Conservation (phyloP, 2,888 invertebrate species). For the Brenthis ino region DNA sequence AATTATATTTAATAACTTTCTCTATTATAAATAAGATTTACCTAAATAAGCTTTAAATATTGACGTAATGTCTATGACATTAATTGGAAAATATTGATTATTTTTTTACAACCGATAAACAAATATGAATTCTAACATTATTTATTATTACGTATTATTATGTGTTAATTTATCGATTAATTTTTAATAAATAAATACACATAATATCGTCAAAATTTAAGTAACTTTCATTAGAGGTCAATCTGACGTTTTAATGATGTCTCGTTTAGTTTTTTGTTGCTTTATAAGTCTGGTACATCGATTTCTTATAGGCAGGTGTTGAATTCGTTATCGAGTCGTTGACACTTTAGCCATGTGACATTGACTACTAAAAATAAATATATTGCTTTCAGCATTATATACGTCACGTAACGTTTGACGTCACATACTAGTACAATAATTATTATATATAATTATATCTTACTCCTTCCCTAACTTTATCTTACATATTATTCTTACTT, state of each 20-base stretch:
- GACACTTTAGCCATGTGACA: constrained; percentile 50
- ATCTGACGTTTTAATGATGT: constrained; percentile 24
- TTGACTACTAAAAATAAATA: constrained; percentile 60
- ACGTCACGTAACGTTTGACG: constrained; percentile 19
- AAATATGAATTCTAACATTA: neutral
- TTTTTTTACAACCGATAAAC: neutral
- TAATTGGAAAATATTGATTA: constrained; percentile 5
- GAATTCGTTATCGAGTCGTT: constrained; percentile 35
- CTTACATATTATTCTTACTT: neutral
- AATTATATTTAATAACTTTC: constrained; percentile 7
- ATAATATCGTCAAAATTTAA: neutral
- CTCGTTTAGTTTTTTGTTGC: constrained; percentile 32
- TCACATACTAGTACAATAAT: constrained; percentile 22
- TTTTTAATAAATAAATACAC: neutral
- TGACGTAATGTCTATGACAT: neutral
- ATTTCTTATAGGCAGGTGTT: constrained; percentile 34
- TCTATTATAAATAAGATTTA: neutral
- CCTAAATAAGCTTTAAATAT: neutral
- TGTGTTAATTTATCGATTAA: too few species aligned
- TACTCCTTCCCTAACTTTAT: neutral
- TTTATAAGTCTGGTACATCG: constrained; percentile 30
- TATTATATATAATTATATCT: neutral
- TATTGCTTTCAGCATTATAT: constrained; percentile 37
- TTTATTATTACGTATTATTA: neutral
- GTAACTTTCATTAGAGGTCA: constrained; percentile 22